Percentiles rank a stretch among this genome's conserved stretches.
Conservation (phyloP, 2,888 invertebrate species). For the Rapana venosa region DNA sequence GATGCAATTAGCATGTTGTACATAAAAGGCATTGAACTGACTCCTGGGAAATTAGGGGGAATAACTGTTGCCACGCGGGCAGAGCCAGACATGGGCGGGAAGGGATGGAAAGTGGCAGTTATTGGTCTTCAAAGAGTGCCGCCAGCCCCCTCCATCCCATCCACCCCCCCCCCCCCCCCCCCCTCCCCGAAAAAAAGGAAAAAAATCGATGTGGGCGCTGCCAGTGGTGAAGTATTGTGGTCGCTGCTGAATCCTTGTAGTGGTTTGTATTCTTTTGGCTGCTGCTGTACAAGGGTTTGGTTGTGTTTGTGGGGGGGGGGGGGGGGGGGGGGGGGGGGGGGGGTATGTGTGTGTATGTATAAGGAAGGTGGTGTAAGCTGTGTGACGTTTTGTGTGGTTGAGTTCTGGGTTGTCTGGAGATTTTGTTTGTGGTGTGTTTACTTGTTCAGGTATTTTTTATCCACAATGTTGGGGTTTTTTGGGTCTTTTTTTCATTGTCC, state of each 20-base stretch:
- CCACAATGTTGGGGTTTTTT: too few relatives aligned
- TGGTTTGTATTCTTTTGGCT: too few relatives aligned
- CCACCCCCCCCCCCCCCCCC: background rate
- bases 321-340: too few relatives aligned
- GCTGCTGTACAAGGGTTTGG: too few relatives aligned
- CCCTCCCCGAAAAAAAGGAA: background rate
- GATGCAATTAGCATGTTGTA: constrained; percentile 45
- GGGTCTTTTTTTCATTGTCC: too few relatives aligned
- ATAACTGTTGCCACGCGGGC: constrained; percentile 35
- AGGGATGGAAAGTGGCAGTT: constrained; percentile 36
- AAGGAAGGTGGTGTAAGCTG: background rate
- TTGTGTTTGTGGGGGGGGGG: too few relatives aligned
- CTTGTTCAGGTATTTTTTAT: background rate
- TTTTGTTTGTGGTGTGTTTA: background rate
- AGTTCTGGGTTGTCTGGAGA: background rate
- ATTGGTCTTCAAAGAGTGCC: constrained; percentile 25
- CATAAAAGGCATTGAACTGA: constrained; percentile 43
- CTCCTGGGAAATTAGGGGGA: constrained; percentile 46
- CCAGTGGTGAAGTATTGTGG: too few relatives aligned
- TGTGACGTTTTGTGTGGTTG: background rate
- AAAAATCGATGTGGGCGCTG: background rate
- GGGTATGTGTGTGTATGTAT: background rate
- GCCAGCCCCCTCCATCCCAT: background rate
- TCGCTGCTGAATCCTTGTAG: too few relatives aligned
- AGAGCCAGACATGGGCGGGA: background rate